Base-by-base conservation (phyloP, 2,888 invertebrate species). In the Scaeva pyrastri region DNA sequence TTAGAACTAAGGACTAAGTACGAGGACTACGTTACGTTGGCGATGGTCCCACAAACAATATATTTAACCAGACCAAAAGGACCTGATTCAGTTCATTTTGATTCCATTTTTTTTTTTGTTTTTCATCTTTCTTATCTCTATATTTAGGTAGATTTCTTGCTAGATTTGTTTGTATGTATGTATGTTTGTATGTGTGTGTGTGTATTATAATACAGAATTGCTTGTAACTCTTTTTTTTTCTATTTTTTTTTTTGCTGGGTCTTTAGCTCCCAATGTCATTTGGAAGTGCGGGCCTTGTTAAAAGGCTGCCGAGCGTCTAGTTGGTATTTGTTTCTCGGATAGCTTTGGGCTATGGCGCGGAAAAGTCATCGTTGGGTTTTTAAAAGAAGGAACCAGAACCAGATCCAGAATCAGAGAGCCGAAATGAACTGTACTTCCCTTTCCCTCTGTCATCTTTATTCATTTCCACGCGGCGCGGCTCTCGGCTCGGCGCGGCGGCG, bases 61-160 rank as follows among this genome's bases (percentile, higher is more conserved):
- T 77, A 62, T 68, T 83, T 74, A 83, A 83, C 78, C 83, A 74
- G 60, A 31, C 74, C 74, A 70, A 64, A 50, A 64, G 66, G 73
- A 66, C 45, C 58, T 21, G 77, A 52, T 73, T 73, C 50, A 52
- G 72, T 73, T 77, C 55, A 39, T 39, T 68, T 73, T 62, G 3
- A 11, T 12, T 39, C 10, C 23, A 23, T 14, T 12, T 23, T 52
- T 21, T 12, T 6, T 50, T 50, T n/a, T n/a, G n/a, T n/a, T 5
- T 21, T 50, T 21, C 5, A 50, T 12, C 31, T 31, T 56, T 36
- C n/a, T 8, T 19, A 12, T 23, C 36, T 39, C 23, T 52, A 50
- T 52, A 55, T 41, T 12, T 52, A 39, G 50, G 60, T n/a, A 11
- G 31, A 31, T 31, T 31, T n/a, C n/a, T n/a, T 31, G 31, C 31